Conservation (phyloP, 2,113 vertebrate species). For the Dipodomys stephensi region DNA sequence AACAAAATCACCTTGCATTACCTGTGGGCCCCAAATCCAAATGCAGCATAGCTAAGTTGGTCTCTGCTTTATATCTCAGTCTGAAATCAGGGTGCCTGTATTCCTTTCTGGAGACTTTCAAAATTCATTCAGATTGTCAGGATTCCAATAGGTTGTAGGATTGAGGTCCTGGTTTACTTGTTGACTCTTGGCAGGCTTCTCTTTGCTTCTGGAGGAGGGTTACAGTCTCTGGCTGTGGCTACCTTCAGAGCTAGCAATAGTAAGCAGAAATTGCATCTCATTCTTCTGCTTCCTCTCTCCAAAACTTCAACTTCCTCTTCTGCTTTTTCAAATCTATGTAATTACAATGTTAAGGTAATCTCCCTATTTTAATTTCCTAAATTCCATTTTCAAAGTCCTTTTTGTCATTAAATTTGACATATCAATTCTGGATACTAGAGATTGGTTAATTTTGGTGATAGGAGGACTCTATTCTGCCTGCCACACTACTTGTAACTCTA, state of each 20-base stretch:
- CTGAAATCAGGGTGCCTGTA: not conserved
- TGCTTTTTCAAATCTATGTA: not conserved
- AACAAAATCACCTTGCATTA: not conserved
- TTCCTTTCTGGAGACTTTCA: conserved; percentile 16
- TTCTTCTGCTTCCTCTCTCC: conserved; percentile 29
- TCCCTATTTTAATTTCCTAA: not conserved
- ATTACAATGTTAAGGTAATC: not conserved
- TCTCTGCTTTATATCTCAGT: not conserved
- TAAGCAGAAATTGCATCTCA: not conserved
- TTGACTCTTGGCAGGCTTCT: conserved; percentile 22
- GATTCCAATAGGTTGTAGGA: not conserved
- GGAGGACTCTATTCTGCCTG: not conserved
- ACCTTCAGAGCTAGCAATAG: not conserved
- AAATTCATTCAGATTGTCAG: conserved; percentile 21
- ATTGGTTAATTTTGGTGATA: not conserved
- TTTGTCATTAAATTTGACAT: conserved; percentile 20
- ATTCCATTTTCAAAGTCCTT: conserved; percentile 26
- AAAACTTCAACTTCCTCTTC: not conserved
- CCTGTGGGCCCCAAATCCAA: not conserved
- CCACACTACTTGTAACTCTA: not conserved
- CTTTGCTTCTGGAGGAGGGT: conserved; percentile 15
- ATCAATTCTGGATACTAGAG: not conserved
- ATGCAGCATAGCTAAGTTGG: not conserved
- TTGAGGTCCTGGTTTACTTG: not conserved
- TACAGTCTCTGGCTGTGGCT: not conserved